phyloP scores from a whole-genome alignment of 1,140 invertebrate species.

The Aporrectodea caliginosa region DNA sequence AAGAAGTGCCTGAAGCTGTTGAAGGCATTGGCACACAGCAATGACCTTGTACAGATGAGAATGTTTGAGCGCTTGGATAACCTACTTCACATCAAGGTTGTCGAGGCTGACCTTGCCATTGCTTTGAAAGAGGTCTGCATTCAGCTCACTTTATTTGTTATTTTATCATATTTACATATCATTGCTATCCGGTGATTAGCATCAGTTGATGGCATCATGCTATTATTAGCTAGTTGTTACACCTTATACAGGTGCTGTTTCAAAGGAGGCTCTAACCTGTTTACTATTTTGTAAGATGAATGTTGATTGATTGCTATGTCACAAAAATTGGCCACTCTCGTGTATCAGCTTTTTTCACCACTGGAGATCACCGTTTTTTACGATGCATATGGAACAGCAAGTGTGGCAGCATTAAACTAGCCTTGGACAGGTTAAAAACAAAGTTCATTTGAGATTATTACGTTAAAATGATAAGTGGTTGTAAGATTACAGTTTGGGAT shows the following conservation, averaged over 20 bases:
- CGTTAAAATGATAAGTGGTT: no score
- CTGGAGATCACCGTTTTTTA: no score
- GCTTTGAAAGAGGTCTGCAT: slow-evolving; percentile 46
- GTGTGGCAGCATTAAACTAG: no score
- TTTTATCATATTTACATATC: neutral
- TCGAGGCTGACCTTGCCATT: slow-evolving; percentile 44
- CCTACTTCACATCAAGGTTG: slow-evolving; percentile 45
- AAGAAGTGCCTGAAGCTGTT: slow-evolving; percentile 46
- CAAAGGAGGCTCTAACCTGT: neutral
- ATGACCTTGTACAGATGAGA: slow-evolving; percentile 46
- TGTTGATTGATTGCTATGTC: neutral
- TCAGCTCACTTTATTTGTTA: neutral
- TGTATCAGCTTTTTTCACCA: no score
- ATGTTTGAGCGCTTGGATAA: slow-evolving; percentile 50
- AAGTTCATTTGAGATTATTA: no score
- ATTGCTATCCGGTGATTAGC: neutral
- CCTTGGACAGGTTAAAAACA: no score
- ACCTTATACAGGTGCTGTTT: neutral
- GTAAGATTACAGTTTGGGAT: no score
- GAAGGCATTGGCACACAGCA: slow-evolving; percentile 42
- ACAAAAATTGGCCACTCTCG: neutral
- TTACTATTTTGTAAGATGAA: neutral
- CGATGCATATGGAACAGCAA: no score
- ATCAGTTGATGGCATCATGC: neutral
- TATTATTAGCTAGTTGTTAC: neutral